Conservation (phyloP, 1,140 invertebrate genomes). For the Trigoniulus corallinus region DNA sequence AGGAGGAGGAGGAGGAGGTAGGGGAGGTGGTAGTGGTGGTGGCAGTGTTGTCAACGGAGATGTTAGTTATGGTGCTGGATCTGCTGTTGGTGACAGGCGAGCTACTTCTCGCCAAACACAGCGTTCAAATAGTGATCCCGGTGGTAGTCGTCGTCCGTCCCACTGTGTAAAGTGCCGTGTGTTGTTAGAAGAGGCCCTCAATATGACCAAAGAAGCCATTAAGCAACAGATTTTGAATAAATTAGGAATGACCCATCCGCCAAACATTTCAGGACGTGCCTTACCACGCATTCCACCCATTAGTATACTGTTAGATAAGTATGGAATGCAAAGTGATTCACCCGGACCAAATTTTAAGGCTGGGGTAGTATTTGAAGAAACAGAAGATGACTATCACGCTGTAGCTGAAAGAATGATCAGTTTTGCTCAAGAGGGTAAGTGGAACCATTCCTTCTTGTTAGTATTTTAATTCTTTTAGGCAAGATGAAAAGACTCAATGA, state of each 20-base stretch:
- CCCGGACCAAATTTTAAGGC: constrained; percentile 24
- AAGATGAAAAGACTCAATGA: too few relatives aligned
- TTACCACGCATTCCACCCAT: constrained; percentile 32
- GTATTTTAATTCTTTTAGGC: too few relatives aligned
- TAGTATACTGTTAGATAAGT: constrained; percentile 21
- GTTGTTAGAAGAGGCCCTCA: constrained; percentile 37
- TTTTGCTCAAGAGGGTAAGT: constrained; percentile 39
- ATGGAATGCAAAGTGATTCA: constrained; percentile 33
- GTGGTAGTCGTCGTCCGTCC: too few relatives aligned
- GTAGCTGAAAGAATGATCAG: constrained; percentile 36
- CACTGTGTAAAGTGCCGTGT: too few relatives aligned
- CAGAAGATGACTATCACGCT: constrained; percentile 36
- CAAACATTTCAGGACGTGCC: constrained; percentile 46
- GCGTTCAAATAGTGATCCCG: too few relatives aligned
- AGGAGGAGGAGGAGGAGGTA: too few relatives aligned
- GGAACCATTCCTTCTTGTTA: too few relatives aligned
- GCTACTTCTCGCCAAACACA: too few relatives aligned
- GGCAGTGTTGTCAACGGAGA: too few relatives aligned
- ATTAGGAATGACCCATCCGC: constrained; percentile 42
- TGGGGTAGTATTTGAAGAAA: constrained; percentile 24
- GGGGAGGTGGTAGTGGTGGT: too few relatives aligned
- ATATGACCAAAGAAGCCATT: constrained; percentile 41
- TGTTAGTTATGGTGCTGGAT: too few relatives aligned
- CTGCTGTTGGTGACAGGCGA: too few relatives aligned
- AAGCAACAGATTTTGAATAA: constrained; percentile 47